Conservation (phyloP, 2,888 invertebrate species). For the Rhimphoctona megacephalus region DNA sequence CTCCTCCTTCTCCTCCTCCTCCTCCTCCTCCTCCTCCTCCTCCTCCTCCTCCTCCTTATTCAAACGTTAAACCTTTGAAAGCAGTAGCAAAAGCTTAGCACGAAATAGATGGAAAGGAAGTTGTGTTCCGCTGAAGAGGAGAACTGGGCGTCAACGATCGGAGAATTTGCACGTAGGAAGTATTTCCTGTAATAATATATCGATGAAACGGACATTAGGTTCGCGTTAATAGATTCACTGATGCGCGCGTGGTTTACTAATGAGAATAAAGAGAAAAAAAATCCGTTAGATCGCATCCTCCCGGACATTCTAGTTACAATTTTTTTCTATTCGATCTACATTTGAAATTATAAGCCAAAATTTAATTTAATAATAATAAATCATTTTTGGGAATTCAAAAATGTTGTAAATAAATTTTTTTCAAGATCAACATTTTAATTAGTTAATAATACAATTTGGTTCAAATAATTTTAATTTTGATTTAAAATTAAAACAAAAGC, state of each 20-base stretch:
- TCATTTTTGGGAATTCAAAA: no score
- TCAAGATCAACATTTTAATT: no score
- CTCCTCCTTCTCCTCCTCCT: neutral
- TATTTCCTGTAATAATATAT: conserved; percentile 65
- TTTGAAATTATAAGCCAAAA: neutral
- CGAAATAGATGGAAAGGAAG: conserved; percentile 55
- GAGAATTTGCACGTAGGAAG: conserved; percentile 67
- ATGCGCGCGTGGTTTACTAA: conserved; percentile 60
- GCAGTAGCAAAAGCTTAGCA: conserved; percentile 31
- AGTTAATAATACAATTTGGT: no score
- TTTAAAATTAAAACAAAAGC: no score
- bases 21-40: no score
- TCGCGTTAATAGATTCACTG: conserved; percentile 62
- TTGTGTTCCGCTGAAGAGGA: conserved; percentile 48
- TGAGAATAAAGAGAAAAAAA: conserved; percentile 41
- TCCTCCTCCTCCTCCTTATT: neutral
- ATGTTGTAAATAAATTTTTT: no score
- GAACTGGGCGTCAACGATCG: conserved; percentile 36
- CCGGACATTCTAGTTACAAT: conserved; percentile 1
- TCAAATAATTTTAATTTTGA: no score
- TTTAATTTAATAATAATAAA: no score
- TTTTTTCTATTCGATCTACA: conserved; percentile 9
- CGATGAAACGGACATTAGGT: conserved; percentile 64
- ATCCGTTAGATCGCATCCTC: conserved; percentile 49
- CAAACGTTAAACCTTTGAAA: conserved; percentile 39